Base-by-base conservation (phyloP, 2,113 vertebrate genomes). In the Corythoichthys haematopterus region DNA sequence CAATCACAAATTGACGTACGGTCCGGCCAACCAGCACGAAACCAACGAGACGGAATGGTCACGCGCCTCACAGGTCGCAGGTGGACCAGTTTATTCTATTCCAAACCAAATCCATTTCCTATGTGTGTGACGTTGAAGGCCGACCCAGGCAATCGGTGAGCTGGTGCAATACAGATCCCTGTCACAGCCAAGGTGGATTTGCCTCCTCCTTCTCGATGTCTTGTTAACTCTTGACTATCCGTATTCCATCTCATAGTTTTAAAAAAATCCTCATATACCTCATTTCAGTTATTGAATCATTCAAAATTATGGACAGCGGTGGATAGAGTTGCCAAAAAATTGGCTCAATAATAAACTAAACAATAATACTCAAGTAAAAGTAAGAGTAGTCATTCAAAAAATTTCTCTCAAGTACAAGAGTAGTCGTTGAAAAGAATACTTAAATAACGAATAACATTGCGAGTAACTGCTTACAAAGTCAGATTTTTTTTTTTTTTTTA, bases 191-290 rank as follows among this genome's bases (percentile, higher is more conserved):
- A 74, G 68, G 58, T 56, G 63, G 40, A 10, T 74, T 68, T 65
- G 20, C 33, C 68, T 61, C 53, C 68, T 66, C 78, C 72, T 79
- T 71, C 80, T 70, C 64, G 45, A 64, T 78, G 80, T 80, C 77
- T 83, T 43, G 64, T 84, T 92, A 92, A 92, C 90, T 82, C 90
- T 80, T 87, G 28, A 65, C 50, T 55, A n/a, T 60, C 90, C 57
- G 28, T 56, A 15, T 2, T 5, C 0, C 48, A 57, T 45, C 11
- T 2, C 40, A 43, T 8, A 43, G 40, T 43, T 43, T 43, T 3
- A 43, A 43, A 43, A 7, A 43, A 7, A 8, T 43, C 6, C 6
- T 43, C 20, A 43, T 40, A 6, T 8, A 43, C 40, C 9, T 43
- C 40, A 8, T 43, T 43, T 2, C 40, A 43, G 40, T 43, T 5